Conservation (phyloP, 2,797 vertebrate genomes). For the Sarcophilus harrisii region DNA sequence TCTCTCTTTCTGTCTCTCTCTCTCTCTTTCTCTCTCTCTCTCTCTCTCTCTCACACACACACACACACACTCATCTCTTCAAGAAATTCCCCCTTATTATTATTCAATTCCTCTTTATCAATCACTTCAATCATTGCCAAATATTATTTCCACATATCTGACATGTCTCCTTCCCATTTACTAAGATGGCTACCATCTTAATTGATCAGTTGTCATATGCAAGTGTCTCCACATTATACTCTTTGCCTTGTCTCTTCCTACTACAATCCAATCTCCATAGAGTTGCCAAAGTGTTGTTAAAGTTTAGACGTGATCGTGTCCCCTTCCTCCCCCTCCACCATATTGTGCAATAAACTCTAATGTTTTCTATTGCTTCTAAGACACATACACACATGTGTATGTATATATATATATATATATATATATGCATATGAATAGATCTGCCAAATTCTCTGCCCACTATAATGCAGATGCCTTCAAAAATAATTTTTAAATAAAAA, state of each 20-base stretch:
- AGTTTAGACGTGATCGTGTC: not conserved
- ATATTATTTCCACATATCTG: not conserved
- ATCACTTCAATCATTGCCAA: not conserved
- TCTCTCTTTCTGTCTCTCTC: too few species aligned
- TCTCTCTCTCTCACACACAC: too few species aligned
- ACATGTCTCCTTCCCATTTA: not conserved
- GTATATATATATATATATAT: not conserved
- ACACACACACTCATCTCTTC: not conserved
- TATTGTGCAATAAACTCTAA: not conserved
- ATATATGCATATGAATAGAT: not conserved
- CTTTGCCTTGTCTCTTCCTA: not conserved
- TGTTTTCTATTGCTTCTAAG: not conserved
- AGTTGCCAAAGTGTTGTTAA: not conserved
- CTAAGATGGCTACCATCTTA: not conserved
- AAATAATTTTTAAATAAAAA: not conserved
- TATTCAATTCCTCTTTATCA: not conserved
- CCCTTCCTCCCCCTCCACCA: not conserved
- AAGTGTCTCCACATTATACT: not conserved
- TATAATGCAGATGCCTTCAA: not conserved
- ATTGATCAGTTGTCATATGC: not conserved
- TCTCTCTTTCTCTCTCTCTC: too few species aligned
- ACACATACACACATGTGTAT: not conserved
- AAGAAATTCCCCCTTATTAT: not conserved
- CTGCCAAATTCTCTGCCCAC: not conserved
- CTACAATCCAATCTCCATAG: not conserved